These are phyloP conservation scores for Phenganax marumi DNA, from an alignment of 92 coral and sea anemone species.

Conservation along the genomic window DNA sequence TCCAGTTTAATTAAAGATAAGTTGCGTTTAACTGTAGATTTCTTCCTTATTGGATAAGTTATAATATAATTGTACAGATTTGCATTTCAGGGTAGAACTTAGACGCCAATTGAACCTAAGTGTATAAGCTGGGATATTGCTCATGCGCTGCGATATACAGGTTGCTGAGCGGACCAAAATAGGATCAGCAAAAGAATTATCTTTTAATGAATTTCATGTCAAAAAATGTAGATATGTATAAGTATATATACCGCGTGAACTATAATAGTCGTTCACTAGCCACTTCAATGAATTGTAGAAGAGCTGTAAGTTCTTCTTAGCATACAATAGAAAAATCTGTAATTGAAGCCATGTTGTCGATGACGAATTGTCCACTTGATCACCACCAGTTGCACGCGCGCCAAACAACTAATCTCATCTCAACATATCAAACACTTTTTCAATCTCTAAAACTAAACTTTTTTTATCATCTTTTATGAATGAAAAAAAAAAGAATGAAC, in stretches of 20 bases:
- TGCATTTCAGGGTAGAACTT: neutral
- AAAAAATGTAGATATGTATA: no score
- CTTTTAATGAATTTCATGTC: no score
- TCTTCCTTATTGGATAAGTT: no score
- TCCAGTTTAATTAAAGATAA: neutral
- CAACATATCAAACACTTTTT: neutral
- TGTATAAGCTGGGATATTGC: neutral
- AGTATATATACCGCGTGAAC: no score
- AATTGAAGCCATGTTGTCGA: neutral
- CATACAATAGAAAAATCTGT: no score
- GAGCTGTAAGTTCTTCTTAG: no score
- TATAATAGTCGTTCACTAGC: no score
- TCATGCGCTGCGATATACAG: no score
- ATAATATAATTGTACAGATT: neutral
- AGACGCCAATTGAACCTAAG: neutral
- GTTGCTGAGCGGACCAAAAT: no score
- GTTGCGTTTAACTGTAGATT: neutral
- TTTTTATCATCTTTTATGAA: neutral
- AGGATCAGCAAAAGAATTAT: no score
- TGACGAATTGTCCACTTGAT: neutral
- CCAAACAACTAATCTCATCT: neutral
- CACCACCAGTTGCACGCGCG: neutral
- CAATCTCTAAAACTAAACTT: no score
- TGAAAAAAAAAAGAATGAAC: neutral
- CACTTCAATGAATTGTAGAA: no score